Evolutionary conservation across 2,888 invertebrate genomes (phyloP).

Genomic region (Zaprionus obscuricornis): DNA sequence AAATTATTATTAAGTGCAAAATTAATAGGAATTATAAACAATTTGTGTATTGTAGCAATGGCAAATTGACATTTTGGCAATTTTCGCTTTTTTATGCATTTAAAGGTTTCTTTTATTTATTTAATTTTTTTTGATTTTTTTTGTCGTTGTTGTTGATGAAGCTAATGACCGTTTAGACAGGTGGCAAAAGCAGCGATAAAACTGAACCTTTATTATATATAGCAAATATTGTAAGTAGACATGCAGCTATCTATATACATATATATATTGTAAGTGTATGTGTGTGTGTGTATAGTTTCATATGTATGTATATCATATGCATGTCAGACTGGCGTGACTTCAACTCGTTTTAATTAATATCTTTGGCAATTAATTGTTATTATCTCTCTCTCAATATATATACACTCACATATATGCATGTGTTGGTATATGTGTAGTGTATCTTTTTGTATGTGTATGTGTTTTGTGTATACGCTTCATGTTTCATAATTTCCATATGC

Average conservation of each 20-base stretch:
- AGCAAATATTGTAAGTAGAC: too few relatives aligned
- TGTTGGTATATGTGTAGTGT: not conserved
- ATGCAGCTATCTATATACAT: too few relatives aligned
- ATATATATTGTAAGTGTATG: too few relatives aligned
- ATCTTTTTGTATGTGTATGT: conserved; percentile 13
- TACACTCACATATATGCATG: not conserved
- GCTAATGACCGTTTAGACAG: conserved; percentile 58
- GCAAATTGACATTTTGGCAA: conserved; percentile 30
- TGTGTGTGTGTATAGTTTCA: too few relatives aligned
- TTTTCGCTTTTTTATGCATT: too few relatives aligned
- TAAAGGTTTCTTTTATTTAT: too few relatives aligned
- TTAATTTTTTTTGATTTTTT: too few relatives aligned
- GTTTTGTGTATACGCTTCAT: conserved; percentile 22
- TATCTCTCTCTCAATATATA: too few relatives aligned
- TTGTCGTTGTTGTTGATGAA: conserved; percentile 20
- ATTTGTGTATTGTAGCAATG: conserved; percentile 36
- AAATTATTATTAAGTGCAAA: conserved; percentile 59
- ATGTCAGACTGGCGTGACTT: conserved; percentile 7
- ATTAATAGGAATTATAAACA: conserved; percentile 65
- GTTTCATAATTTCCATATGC: conserved; percentile 36
- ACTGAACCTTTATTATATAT: not conserved
- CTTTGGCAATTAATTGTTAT: conserved; percentile 33
- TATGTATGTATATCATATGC: too few relatives aligned
- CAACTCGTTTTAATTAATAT: conserved; percentile 30
- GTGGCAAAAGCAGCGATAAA: conserved; percentile 24